These are phyloP conservation scores for Lypha dubia DNA, from an alignment of 2,888 invertebrate species.

Conservation along the genomic window DNA sequence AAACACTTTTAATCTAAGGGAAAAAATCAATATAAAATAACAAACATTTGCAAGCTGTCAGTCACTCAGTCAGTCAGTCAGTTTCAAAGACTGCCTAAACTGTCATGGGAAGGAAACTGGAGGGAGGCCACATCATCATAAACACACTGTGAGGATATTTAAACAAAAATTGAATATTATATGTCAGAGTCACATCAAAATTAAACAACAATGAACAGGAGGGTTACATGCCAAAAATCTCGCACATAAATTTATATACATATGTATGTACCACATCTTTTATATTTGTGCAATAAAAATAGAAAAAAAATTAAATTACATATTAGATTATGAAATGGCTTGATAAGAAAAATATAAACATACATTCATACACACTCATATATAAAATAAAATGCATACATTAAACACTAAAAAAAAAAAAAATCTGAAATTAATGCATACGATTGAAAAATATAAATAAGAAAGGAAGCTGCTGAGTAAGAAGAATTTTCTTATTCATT, in stretches of 20 bases:
- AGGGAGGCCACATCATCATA: conserved; percentile 45
- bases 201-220: conserved; percentile 30
- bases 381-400: conserved; percentile 8
- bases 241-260: not conserved
- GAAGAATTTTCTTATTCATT: conserved; percentile 16
- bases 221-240: conserved; percentile 9
- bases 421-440: conserved; percentile 30
- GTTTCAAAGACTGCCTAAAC: conserved; percentile 13
- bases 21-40: conserved; percentile 33
- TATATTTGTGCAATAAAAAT: conserved; percentile 32
- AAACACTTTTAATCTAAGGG: conserved; percentile 43
- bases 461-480: conserved; percentile 28
- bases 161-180: conserved; percentile 63
- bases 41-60: conserved; percentile 48
- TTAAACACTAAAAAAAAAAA: too few species aligned
- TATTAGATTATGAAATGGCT: conserved; percentile 35
- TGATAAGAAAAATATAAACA: not conserved
- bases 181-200: conserved; percentile 59
- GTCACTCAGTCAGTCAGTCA: too few species aligned
- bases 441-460: conserved; percentile 1
- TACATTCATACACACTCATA: not conserved
- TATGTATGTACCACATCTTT: too few species aligned
- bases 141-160: conserved; percentile 46
- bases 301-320: conserved; percentile 13
- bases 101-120: conserved; percentile 1